Conservation (phyloP, 2,797 vertebrate genomes). For the Dryobates pubescens region DNA sequence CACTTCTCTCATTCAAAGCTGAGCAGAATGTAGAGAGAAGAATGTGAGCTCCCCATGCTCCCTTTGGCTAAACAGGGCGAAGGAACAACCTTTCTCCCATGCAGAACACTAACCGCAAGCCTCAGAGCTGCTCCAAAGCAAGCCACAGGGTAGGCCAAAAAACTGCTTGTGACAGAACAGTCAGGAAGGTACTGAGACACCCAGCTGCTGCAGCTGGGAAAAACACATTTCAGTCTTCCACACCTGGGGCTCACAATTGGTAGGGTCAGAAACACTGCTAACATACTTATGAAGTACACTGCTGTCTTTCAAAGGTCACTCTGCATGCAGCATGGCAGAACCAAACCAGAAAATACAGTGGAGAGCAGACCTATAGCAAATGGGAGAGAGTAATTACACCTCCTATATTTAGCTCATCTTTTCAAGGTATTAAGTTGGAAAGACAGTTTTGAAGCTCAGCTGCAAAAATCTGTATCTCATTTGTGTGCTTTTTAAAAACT, state of each 20-base stretch:
- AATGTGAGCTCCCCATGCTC: not conserved
- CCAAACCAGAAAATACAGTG: slow-evolving; percentile 13
- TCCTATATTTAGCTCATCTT: not conserved
- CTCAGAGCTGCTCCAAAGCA: not conserved
- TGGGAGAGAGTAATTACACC: not conserved
- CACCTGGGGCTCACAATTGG: not conserved
- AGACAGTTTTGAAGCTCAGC: not conserved
- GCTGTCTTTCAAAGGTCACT: slow-evolving; percentile 1
- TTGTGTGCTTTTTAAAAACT: not conserved
- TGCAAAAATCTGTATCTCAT: not conserved
- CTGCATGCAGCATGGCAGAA: not conserved
- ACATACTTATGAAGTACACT: not conserved
- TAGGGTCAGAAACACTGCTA: not conserved
- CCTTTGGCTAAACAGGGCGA: not conserved
- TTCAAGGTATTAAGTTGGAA: not conserved
- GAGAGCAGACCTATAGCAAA: not conserved
- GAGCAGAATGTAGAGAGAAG: not conserved
- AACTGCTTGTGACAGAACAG: not conserved
- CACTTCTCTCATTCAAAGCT: not conserved
- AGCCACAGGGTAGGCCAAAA: not conserved
- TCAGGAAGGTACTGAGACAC: not conserved
- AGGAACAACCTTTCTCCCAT: not conserved
- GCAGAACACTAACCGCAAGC: not conserved
- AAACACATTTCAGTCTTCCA: not conserved
- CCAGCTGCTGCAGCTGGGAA: not conserved